Conservation (phyloP, 2,888 invertebrate genomes). For the Hydrotaea diabolus region DNA sequence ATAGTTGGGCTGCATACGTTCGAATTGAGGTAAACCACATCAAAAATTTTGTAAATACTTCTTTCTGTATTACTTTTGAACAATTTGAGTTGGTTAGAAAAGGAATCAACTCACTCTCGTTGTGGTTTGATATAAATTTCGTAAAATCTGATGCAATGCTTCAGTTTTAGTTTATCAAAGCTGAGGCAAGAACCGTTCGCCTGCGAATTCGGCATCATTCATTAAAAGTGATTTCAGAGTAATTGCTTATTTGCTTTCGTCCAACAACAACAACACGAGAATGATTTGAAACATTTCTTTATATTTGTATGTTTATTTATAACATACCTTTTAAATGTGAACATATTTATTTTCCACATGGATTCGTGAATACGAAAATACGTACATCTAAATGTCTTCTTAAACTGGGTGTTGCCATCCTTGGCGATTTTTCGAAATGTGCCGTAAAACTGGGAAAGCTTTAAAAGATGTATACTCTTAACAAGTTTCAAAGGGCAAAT, state of each 20-base stretch:
- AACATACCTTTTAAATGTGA: too few species aligned
- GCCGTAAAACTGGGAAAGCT: too few species aligned
- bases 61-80: not conserved
- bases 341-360: too few species aligned
- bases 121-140: not conserved
- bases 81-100: not conserved
- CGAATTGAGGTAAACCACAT: conserved; percentile 29
- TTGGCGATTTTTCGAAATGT: too few species aligned
- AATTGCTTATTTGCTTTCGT: conserved; percentile 40
- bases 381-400: too few species aligned
- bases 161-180: too few species aligned
- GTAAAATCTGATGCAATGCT: not conserved
- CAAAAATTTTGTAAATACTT: not conserved
- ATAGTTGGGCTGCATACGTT: not conserved
- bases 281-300: not conserved
- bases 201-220: not conserved
- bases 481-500: too few species aligned
- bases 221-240: conserved; percentile 34
- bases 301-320: too few species aligned
- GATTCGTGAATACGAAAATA: too few species aligned
- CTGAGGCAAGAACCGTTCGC: not conserved
- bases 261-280: not conserved
- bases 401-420: too few species aligned
- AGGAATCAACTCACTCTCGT: not conserved
- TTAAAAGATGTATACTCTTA: too few species aligned